Evolutionary conservation across 35 echinoderm and acorn worm genomes (phyloP), one percentile per base, ranked within the genome.

Genomic region (Strongylocentrotus purpuratus): DNA sequence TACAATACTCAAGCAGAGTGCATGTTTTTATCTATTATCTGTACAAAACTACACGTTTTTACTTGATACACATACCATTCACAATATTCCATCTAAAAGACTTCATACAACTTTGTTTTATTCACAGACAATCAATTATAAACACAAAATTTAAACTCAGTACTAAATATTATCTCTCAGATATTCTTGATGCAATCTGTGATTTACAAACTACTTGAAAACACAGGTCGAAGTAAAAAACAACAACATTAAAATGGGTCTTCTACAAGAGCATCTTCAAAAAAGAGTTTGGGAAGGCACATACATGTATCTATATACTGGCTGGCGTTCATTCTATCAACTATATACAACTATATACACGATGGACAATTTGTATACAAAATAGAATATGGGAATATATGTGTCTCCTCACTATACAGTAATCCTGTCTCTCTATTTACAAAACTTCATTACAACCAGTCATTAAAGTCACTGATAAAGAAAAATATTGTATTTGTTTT

Each of bases 301-400:
- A 78, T 78, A 78, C 28, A 28, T n/a, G 4, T 78, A 78, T 78
- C 65, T 78, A 78, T 22, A 78, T 78, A 78, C 65, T 78, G 65
- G 65, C 65, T 78, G 65, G 65, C 65, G 22, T 78, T 78, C 25
- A 78, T 59, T 78, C 65, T 78, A 78, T 78, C 28, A 78, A 45
- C 32, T 89, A 89, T 89, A 33, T 89, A 89, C 87, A 89, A 7
- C 33, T 33, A 89, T 89, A 41, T 89, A 46, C 45, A 89, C 9
- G 45, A 89, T 89, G 33, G 15, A 89, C 12, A 33, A 89, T 89
- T 89, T 89, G 87, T 89, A 89, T 89, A 89, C 87, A 89, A 89
- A 89, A 89, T 89, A 89, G 87, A 89, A 89, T 89, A 89, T 89
- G 87, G 14, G 33, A 11, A 45, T 45, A 89, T 89, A 89, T 18